phyloP scores from a whole-genome alignment of 2,888 invertebrate genomes.

The Epistrophe eligans region DNA sequence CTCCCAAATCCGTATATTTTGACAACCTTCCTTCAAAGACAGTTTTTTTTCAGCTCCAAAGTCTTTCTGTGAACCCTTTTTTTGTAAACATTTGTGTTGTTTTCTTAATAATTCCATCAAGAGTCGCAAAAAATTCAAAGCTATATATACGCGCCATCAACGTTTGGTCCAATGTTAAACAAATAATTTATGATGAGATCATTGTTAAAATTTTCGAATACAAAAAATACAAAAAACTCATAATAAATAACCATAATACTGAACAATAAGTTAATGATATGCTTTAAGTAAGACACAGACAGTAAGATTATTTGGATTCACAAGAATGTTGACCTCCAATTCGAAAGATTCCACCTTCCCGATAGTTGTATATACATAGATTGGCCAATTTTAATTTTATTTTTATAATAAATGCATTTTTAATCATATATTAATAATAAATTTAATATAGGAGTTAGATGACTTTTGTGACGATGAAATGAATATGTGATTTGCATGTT shows the following conservation, averaged over 20 bases:
- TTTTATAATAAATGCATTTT: conserved; percentile 44
- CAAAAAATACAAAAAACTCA: too few species aligned
- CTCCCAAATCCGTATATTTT: conserved; percentile 57
- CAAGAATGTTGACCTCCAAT: conserved; percentile 67
- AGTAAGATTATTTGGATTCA: conserved; percentile 43
- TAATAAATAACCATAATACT: conserved; percentile 59
- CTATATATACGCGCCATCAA: conserved; percentile 28
- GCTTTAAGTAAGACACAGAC: conserved; percentile 14
- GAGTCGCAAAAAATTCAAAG: conserved; percentile 53
- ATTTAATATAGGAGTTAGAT: background rate
- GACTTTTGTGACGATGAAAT: conserved; percentile 2
- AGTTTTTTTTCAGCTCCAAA: background rate
- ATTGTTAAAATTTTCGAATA: conserved; percentile 42
- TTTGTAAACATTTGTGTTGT: conserved; percentile 11
- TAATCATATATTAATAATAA: conserved; percentile 30
- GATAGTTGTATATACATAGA: conserved; percentile 7
- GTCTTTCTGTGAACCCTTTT: conserved; percentile 4
- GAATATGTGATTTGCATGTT: conserved; percentile 9
- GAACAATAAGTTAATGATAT: conserved; percentile 59
- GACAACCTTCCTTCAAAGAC: conserved; percentile 47
- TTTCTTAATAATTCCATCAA: conserved; percentile 41
- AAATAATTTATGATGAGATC: conserved; percentile 65
- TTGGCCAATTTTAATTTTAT: conserved; percentile 21
- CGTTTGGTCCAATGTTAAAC: conserved; percentile 60
- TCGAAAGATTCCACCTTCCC: conserved; percentile 31